Conservation (phyloP, 2,888 invertebrate species). For the Yponomeuta sedellus region DNA sequence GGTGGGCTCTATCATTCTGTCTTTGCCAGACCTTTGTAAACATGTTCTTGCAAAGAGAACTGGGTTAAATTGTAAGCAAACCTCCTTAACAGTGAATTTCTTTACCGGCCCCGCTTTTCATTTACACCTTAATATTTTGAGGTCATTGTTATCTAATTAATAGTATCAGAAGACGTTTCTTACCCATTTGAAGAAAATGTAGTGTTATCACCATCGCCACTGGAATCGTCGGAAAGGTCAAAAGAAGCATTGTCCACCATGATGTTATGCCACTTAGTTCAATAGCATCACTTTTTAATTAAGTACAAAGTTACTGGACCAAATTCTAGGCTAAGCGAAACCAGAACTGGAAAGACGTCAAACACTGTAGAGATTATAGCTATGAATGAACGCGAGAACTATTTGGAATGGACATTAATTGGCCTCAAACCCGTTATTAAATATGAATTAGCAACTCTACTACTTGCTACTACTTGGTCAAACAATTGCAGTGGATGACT, state of each 20-base stretch:
- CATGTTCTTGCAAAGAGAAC: background rate
- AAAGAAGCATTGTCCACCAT: constrained; percentile 70
- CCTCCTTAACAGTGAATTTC: background rate
- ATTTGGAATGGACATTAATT: background rate
- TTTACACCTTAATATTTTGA: background rate
- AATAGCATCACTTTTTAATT: background rate
- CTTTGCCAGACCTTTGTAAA: background rate
- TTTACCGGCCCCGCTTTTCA: background rate
- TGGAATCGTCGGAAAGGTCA: constrained; percentile 64
- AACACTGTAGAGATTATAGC: background rate
- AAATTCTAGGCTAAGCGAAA: constrained; percentile 27
- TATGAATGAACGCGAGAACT: background rate
- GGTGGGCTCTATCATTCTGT: background rate
- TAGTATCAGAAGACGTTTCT: background rate
- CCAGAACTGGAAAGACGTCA: background rate
- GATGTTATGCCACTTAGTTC: constrained; percentile 24
- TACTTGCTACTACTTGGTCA: background rate
- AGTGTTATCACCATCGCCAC: constrained; percentile 30
- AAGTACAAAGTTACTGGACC: constrained; percentile 23
- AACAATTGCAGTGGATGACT: background rate
- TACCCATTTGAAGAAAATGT: constrained; percentile 5
- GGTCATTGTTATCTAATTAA: background rate
- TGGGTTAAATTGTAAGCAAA: background rate
- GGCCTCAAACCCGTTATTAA: background rate
- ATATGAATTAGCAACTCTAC: background rate